Percentiles rank a stretch among this genome's conserved stretches.
These are phyloP conservation scores for Branchellion lobata DNA, from an alignment of 2,888 invertebrate species.

Conservation along the genomic window DNA sequence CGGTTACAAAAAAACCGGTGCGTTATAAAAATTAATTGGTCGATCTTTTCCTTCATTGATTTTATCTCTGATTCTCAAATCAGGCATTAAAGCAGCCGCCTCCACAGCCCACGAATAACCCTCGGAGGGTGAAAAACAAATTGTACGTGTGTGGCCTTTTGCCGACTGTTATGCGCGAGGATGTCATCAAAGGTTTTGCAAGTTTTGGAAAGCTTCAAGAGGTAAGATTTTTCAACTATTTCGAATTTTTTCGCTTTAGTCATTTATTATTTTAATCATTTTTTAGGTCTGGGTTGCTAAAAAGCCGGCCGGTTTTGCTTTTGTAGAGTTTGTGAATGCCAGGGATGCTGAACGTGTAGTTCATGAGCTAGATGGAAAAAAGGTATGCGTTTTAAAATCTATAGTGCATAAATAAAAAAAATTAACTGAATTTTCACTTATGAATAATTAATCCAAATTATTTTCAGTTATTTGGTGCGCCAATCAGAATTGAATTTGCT, in stretches of 20 bases:
- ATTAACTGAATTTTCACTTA: background rate
- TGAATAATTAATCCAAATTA: background rate
- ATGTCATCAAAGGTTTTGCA: conserved; percentile 84
- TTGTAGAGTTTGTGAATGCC: conserved; percentile 85
- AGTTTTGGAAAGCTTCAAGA: conserved; percentile 88
- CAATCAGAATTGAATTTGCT: conserved; percentile 83
- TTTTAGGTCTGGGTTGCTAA: conserved; percentile 80
- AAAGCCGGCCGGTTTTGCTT: conserved; percentile 84
- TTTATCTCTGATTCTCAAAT: too few species aligned
- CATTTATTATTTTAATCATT: background rate
- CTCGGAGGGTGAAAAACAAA: conserved; percentile 46
- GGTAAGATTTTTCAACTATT: conserved; percentile 33
- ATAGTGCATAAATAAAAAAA: background rate
- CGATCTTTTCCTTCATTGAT: too few species aligned
- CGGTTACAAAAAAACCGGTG: conserved; percentile 4
- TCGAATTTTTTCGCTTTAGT: background rate
- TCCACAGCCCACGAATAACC: conserved; percentile 8
- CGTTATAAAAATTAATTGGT: background rate
- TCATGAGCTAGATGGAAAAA: conserved; percentile 81
- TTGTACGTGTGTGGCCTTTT: conserved; percentile 86
- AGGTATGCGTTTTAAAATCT: conserved; percentile 67
- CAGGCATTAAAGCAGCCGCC: background rate
- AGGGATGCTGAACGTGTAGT: conserved; percentile 87
- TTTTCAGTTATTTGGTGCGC: conserved; percentile 68
- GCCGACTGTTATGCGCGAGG: conserved; percentile 86